Percentiles rank a stretch among this genome's conserved stretches.
Conservation (phyloP, 2,888 invertebrate species). For the Teinopalpus imperialis region DNA sequence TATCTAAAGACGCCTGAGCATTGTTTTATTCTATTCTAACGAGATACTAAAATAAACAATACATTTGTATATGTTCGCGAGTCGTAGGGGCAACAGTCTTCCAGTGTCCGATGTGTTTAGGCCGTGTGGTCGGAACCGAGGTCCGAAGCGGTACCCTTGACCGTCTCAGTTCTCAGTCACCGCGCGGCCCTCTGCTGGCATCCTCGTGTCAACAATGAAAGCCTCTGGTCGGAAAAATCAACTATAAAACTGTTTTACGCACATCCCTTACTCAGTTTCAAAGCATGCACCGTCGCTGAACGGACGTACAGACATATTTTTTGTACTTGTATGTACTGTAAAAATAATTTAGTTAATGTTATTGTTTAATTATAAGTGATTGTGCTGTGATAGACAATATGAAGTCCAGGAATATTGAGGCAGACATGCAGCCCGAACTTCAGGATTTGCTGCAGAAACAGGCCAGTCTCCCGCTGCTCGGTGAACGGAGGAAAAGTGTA, state of each 20-base stretch:
- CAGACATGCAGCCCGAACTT: constrained; percentile 58
- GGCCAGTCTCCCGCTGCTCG: constrained; percentile 45
- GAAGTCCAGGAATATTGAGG: constrained; percentile 53
- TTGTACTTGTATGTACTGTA: no score
- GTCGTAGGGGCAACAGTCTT: not conserved
- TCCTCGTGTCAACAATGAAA: constrained; percentile 55
- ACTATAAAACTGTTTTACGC: constrained; percentile 42
- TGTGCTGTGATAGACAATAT: constrained; percentile 47
- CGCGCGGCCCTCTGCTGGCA: constrained; percentile 60
- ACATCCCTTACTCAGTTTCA: constrained; percentile 40
- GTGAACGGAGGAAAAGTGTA: constrained; percentile 49
- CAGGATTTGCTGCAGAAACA: constrained; percentile 70
- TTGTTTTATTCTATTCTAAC: no score
- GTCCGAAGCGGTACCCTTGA: constrained; percentile 34
- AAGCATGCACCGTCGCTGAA: constrained; percentile 53
- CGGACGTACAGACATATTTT: no score
- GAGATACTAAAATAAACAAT: no score
- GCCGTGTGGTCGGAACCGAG: constrained; percentile 41
- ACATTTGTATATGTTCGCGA: no score
- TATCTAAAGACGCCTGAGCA: no score
- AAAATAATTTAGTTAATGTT: not conserved
- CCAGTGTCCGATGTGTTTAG: constrained; percentile 22
- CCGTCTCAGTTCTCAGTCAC: constrained; percentile 54
- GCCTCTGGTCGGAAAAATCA: constrained; percentile 28
- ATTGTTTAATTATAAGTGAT: constrained; percentile 34